phyloP scores from a whole-genome alignment of 2,113 vertebrate genomes.

The Dendrocopos noguchii region DNA sequence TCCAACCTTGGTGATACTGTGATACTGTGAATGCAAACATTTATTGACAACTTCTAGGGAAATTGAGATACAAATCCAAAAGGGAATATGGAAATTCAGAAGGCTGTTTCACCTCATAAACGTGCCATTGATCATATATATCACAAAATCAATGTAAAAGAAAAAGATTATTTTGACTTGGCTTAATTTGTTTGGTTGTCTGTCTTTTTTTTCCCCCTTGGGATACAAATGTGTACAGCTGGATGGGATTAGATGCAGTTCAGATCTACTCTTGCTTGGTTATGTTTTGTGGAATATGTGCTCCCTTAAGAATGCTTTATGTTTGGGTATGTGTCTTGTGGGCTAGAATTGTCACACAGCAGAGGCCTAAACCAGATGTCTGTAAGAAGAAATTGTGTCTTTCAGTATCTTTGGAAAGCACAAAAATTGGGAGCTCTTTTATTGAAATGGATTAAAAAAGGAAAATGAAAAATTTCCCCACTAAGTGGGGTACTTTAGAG shows the following conservation, averaged over 20 bases:
- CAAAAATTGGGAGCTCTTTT: neutral
- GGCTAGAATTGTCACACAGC: neutral
- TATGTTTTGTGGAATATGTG: neutral
- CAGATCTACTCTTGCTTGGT: neutral
- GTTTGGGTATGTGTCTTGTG: neutral
- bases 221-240: neutral
- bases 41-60: neutral
- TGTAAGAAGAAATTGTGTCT: neutral
- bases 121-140: neutral
- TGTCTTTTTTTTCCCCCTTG: neutral
- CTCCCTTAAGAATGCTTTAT: neutral
- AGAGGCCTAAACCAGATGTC: neutral
- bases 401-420: neutral
- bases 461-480: neutral
- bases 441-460: neutral
- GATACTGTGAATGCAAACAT: neutral
- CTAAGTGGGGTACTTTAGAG: neutral
- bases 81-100: neutral
- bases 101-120: neutral
- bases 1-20: too few species aligned
- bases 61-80: neutral
- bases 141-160: neutral
- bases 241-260: neutral
- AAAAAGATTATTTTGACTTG: neutral
- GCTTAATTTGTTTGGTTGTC: neutral